Evolutionary conservation across 1,140 invertebrate species (phyloP), one percentile per base, ranked within the genome.

Genomic region (Trichogramma pretiosum): DNA sequence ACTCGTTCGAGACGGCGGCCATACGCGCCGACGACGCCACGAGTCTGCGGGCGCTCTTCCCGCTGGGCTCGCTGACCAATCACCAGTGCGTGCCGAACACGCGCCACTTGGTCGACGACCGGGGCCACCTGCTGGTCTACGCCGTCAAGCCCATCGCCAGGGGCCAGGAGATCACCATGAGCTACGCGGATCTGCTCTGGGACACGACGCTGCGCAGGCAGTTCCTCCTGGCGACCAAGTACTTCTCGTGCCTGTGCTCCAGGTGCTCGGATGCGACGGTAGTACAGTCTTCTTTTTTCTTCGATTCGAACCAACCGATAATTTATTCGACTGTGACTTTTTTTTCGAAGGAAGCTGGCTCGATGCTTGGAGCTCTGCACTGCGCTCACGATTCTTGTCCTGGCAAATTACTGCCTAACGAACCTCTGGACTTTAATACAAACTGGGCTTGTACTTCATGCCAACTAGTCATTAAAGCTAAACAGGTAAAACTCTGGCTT

Each of bases 21-120:
- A 41, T 59, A 1, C 73, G 68, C 37, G 72, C 70, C 10, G 58
- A 60, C 3, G 68, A 68, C 24, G 64, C 70, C 18, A 70, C 75
- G 22, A 77, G 76, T 56, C 63, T 82, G 23, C 73, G 83, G 50
- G 85, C 83, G 3, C 64, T 90, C 4, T 89, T 83, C 64, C 83
- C 85, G 3, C 63, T 85, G 16, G 77, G 81, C 1, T 77, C 81
- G 13, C 65, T 89, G 23, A 75, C 87, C 60, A 87, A 88, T 64
- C 86, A 89, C 58, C 75, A 72, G 24, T 90, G 87, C 57, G 68
- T 74, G 9, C 82, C 85, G 2, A 90, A 89, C 59, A 84, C 83
- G 0, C 76, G 75, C 16, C 81, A 85, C 49, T 70, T 74, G 32
- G 85, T 81, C 49, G 77, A 80, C 51, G 57, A 65, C 4, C 60